Base-by-base conservation (phyloP, 2,888 invertebrate genomes). In the Lasioglossum zephyrum region DNA sequence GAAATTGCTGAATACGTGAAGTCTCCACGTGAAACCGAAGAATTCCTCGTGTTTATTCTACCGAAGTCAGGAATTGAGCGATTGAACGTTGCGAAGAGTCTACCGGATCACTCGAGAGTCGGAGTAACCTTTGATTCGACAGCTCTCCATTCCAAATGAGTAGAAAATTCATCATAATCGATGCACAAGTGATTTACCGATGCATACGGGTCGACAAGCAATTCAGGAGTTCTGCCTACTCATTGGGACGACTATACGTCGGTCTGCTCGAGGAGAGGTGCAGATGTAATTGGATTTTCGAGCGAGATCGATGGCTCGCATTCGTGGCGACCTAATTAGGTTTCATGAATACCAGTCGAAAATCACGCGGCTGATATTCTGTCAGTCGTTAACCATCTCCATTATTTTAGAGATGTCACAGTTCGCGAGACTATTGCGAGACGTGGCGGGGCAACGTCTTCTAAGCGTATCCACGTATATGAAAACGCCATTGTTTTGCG, bases 311-410 rank as follows among this genome's bases (percentile, higher is more conserved):
- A 87, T 85, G 89, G 66, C 72, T 85, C 84, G 72, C 87, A 85
- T 90, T 85, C 84, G 84, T 80, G 84, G 87, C 89, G 84, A 84
- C 81, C 88, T 93, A 92, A 93, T 93, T 92, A 93, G 89, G 90
- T 93, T 93, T 92, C 89, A 85, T 88, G 87, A 90, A 88, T 89
- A 88, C 87, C 88, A 87, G 87, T 85, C 88, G 84, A 85, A 88
- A 90, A 91, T 91, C 90, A 87, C 85, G 81, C 85, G 80, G 63
- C 81, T 87, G 90, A 75, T 84, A 79, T 81, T 77, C 84, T 75
- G 82, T 86, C 84, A 72, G 78, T 66, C 83, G 79, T 76, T 81
- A 83, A 80, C 82, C 49, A 73, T 73, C 73, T 73, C 73, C 73
- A 73, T 73, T 73, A 72, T 85, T 81, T 86, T 41, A n/a, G 49